Evolutionary conservation across 2,888 invertebrate species (phyloP).

Genomic region (Eurytoma californica): DNA sequence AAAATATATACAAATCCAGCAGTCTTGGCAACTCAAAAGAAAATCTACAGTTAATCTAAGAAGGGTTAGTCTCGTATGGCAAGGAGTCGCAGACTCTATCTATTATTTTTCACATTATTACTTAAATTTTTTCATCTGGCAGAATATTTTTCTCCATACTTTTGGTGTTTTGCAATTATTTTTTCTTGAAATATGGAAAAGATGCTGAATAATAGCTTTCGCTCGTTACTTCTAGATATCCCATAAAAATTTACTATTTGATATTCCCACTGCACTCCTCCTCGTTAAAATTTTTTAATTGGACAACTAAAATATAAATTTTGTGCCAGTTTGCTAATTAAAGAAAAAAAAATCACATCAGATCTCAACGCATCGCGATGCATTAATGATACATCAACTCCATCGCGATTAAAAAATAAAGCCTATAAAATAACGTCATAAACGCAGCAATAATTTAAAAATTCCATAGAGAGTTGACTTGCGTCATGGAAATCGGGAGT

Average conservation of each 20-base stretch:
- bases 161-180: conserved; percentile 33
- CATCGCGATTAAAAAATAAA: conserved; percentile 10
- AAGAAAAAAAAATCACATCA: conserved; percentile 27
- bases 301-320: conserved; percentile 39
- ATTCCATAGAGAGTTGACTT: conserved; percentile 34
- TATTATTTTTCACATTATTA: conserved; percentile 10
- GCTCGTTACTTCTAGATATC: background rate
- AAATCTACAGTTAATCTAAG: conserved; percentile 52
- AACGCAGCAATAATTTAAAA: conserved; percentile 21
- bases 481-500: conserved; percentile 35
- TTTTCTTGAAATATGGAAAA: conserved; percentile 44
- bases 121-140: background rate
- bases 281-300: conserved; percentile 12
- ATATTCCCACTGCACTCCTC: conserved; percentile 15
- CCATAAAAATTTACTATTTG: conserved; percentile 6
- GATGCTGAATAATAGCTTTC: conserved; percentile 35
- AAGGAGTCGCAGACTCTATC: conserved; percentile 52
- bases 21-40: conserved; percentile 61
- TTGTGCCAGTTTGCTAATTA: conserved; percentile 28
- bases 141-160: conserved; percentile 32
- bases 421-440: background rate
- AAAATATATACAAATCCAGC: conserved; percentile 62
- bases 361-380: conserved; percentile 26
- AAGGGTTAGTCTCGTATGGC: conserved; percentile 58
- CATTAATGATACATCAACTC: conserved; percentile 46